Percentiles rank a stretch among this genome's conserved stretches.
These are phyloP conservation scores for Heterohyrax brucei DNA, from an alignment of 2,797 vertebrate species.

Conservation along the genomic window DNA sequence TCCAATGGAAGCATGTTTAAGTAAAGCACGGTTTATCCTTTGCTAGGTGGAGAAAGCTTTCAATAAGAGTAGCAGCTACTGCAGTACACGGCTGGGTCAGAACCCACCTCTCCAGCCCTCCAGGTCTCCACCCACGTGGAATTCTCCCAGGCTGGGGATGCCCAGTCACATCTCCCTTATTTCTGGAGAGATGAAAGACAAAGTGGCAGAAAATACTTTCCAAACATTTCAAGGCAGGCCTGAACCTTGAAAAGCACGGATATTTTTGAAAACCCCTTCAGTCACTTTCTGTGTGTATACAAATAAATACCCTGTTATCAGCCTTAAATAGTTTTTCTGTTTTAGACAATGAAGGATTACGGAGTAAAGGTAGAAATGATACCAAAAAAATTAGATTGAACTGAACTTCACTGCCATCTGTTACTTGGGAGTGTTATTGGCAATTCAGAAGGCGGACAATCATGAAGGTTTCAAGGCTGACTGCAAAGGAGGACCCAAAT, in stretches of 20 bases:
- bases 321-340: constrained; percentile 19
- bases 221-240: constrained; percentile 68
- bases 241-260: constrained; percentile 42
- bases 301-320: constrained; percentile 7
- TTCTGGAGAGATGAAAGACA: constrained; percentile 68
- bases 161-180: constrained; percentile 18
- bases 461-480: constrained; percentile 8
- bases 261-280: constrained; percentile 69
- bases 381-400: background rate
- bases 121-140: background rate
- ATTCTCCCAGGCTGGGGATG: constrained; percentile 58
- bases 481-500: background rate
- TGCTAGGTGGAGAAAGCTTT: background rate
- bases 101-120: background rate
- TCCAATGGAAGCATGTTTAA: constrained; percentile 10
- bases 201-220: constrained; percentile 22
- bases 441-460: background rate
- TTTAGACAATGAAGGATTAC: constrained; percentile 52
- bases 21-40: background rate
- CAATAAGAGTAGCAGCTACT: background rate
- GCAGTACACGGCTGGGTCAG: background rate
- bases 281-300: constrained; percentile 30
- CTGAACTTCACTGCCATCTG: background rate
- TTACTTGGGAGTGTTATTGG: background rate
- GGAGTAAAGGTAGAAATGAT: background rate